phyloP scores from a whole-genome alignment of 92 coral and sea anemone species.

The Palythoa grandiflora region DNA sequence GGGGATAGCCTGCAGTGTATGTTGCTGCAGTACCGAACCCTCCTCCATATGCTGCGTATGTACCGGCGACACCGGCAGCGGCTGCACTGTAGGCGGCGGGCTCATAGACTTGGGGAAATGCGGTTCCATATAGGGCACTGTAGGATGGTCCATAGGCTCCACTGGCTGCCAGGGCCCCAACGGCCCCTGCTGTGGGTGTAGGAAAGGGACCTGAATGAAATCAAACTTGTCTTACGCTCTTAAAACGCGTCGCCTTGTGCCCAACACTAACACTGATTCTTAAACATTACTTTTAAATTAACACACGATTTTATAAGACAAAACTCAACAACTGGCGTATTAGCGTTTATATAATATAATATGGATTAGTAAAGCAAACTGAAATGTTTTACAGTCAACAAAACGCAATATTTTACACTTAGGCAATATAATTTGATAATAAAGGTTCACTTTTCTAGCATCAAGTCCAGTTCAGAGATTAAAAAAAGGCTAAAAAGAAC shows the following conservation, averaged over 20 bases:
- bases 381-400: conserved; percentile 19
- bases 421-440: background rate
- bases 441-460: conserved; percentile 8
- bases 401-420: conserved; percentile 35
- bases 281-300: background rate
- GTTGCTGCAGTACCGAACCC: conserved; percentile 58
- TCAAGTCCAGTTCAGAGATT: conserved; percentile 12
- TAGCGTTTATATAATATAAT: conserved; percentile 8
- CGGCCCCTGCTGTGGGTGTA: conserved; percentile 69
- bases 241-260: background rate
- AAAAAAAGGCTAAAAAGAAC: background rate
- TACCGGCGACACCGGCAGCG: conserved; percentile 67
- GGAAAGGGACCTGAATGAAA: conserved; percentile 70
- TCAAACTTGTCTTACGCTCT: conserved; percentile 32
- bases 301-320: conserved; percentile 15
- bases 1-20: conserved; percentile 71
- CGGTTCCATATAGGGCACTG: conserved; percentile 81
- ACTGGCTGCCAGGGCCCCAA: conserved; percentile 64
- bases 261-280: conserved; percentile 18
- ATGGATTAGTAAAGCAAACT: conserved; percentile 40
- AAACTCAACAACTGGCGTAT: conserved; percentile 14
- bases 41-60: conserved; percentile 76
- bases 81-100: conserved; percentile 79
- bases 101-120: conserved; percentile 84
- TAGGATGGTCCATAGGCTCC: conserved; percentile 80